Evolutionary conservation across 2,888 invertebrate species (phyloP).

Genomic region (Pemphredon lugubris): DNA sequence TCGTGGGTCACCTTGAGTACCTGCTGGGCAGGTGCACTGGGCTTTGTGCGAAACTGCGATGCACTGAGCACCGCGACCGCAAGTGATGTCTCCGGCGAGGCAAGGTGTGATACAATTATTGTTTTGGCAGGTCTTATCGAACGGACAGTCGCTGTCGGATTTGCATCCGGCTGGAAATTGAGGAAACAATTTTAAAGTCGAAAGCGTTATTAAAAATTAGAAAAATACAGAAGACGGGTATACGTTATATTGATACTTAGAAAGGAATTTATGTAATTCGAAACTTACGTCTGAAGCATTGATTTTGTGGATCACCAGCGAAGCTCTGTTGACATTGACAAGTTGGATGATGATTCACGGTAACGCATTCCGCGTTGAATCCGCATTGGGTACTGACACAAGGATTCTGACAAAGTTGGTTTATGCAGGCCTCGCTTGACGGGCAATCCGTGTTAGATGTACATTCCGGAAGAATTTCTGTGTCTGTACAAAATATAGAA

Average conservation of each 20-base stretch:
- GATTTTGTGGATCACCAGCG: conserved; percentile 92
- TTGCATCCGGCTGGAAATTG: conserved; percentile 91
- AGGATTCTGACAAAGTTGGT: conserved; percentile 90
- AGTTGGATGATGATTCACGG: conserved; percentile 89
- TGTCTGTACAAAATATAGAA: conserved; percentile 70
- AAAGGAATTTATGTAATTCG: too few species aligned
- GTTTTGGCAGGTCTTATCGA: conserved; percentile 90
- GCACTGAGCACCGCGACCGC: conserved; percentile 91
- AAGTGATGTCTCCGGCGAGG: conserved; percentile 84
- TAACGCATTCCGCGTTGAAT: conserved; percentile 89
- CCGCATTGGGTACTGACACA: conserved; percentile 92
- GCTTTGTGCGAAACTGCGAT: conserved; percentile 88
- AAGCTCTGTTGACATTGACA: conserved; percentile 93
- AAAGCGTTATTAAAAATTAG: too few species aligned
- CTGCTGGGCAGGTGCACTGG: conserved; percentile 91
- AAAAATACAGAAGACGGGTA: too few species aligned
- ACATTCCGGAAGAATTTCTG: conserved; percentile 85
- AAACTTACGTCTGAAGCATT: conserved; percentile 93
- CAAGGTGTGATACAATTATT: conserved; percentile 92
- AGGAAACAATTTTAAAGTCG: too few species aligned
- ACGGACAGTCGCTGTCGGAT: conserved; percentile 90
- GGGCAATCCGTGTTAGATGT: conserved; percentile 89
- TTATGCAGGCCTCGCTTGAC: conserved; percentile 89
- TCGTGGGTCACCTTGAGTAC: conserved; percentile 92
- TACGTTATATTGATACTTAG: too few species aligned